Base-by-base conservation (phyloP, 2,888 invertebrate species). In the Apomyelois bistriatella region DNA sequence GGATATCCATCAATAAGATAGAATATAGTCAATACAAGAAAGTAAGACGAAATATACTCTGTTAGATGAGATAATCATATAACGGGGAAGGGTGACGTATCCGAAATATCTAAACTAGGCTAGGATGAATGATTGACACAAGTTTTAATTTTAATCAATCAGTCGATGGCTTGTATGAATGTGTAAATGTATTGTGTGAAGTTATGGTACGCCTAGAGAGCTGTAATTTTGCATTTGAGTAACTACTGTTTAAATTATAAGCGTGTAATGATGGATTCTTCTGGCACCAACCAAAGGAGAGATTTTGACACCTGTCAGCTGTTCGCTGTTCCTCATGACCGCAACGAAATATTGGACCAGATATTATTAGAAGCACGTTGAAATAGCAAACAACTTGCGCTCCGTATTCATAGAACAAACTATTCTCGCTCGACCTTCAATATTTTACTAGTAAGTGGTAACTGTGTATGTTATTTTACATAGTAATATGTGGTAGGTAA, bases 401-500 rank as follows among this genome's bases (percentile, higher is more conserved):
- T 70, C 64, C 67, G 65, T 70, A 76, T 79, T 75, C 79, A 76
- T 78, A 73, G 70, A 32, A 9, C 32, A 32, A 68, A 78, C 76
- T 85, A 83, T 84, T 82, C 81, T 79, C 62, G 76, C 59, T 57
- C 65, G 82, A 64, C 85, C 85, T 85, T 84, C 80, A 71, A 65
- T 62, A 72, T 73, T 67, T 68, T 74, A 74, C 76, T 55, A 73
- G 73, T 71, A 73, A 72, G 72, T 67, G 58, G 65, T 66, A 68
- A 52, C 56, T 66, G 65, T 64, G 13, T 35, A 49, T 38, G 47
- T 4, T 9, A 32, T 3, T 32, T 8, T 32, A 32, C 7, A 32
- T 6, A 32, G 10, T 32, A 10, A 32, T 32, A 9, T 7, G 32
- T 32, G 32, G 10, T 5, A 28, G 28, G 7, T 9, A 32, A 32